Conservation (phyloP, 2,888 invertebrate species). For the Amaurobius ferox region DNA sequence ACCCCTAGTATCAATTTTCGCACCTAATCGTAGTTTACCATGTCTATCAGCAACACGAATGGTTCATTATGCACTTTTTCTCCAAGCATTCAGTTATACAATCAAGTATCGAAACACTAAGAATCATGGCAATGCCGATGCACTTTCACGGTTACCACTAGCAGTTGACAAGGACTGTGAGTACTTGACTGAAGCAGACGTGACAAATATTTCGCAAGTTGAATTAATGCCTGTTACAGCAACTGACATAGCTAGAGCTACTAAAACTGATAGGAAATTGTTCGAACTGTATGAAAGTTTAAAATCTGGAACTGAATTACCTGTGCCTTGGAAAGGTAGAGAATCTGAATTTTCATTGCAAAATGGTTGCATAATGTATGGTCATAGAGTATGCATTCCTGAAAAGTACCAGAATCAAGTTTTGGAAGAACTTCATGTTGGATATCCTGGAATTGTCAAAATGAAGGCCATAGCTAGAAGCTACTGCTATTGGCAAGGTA, state of each 20-base stretch:
- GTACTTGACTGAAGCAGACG: constrained; percentile 38
- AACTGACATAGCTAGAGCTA: constrained; percentile 44
- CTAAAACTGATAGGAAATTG: constrained; percentile 41
- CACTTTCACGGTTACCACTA: constrained; percentile 36
- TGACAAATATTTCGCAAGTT: constrained; percentile 40
- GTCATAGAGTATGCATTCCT: constrained; percentile 47
- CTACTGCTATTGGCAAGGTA: no score
- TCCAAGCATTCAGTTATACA: constrained; percentile 42
- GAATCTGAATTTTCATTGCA: constrained; percentile 47
- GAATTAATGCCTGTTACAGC: constrained; percentile 41
- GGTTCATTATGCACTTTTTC: constrained; percentile 75
- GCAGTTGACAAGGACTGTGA: constrained; percentile 23
- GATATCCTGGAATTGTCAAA: no score
- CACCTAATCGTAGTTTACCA: constrained; percentile 75
- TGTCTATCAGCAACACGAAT: constrained; percentile 75
- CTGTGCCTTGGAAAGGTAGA: constrained; percentile 43
- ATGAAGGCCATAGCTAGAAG: no score
- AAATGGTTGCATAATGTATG: constrained; percentile 46
- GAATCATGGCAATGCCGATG: constrained; percentile 38
- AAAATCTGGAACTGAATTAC: constrained; percentile 42
- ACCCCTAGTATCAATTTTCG: constrained; percentile 76
- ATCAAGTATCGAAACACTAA: constrained; percentile 43
- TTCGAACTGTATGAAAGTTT: constrained; percentile 44
- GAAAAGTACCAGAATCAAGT: no score
- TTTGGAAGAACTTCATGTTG: no score